Percentiles rank a stretch among this genome's conserved stretches.
These are phyloP conservation scores for Odontesthes bonariensis DNA, from an alignment of 2,113 vertebrate species.

Conservation along the genomic window DNA sequence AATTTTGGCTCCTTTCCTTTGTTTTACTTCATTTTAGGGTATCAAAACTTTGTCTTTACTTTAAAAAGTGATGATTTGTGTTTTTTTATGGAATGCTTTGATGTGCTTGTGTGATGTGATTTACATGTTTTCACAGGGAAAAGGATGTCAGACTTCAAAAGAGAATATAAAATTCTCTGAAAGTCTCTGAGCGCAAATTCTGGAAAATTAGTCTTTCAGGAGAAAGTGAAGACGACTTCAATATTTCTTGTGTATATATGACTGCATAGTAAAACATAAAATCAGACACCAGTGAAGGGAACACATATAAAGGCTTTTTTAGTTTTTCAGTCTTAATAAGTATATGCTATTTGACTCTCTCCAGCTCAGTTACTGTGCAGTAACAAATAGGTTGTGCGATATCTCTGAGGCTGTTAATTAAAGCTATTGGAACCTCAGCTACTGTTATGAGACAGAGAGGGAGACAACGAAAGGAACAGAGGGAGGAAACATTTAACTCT, in stretches of 20 bases:
- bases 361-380: slow-evolving; percentile 9
- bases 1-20: not conserved
- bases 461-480: slow-evolving; percentile 30
- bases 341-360: not conserved
- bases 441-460: slow-evolving; percentile 36
- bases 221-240: no score
- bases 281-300: not conserved
- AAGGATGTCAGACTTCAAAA: no score
- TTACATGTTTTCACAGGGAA: no score
- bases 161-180: no score
- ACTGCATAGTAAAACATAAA: not conserved
- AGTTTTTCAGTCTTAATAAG: slow-evolving; percentile 18
- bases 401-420: slow-evolving; percentile 62
- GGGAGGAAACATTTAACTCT: slow-evolving; percentile 18
- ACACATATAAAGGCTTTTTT: not conserved
- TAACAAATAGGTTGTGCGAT: slow-evolving; percentile 26
- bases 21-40: not conserved
- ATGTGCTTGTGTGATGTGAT: no score
- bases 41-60: not conserved
- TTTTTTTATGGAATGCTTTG: not conserved
- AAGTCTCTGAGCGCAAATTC: no score
- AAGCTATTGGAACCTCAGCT: slow-evolving; percentile 39
- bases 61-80: not conserved
- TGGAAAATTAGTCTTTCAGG: no score
- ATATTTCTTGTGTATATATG: not conserved